A percentile compares a stretch with the other conserved stretches of the same genome.
Conservation (phyloP, 2,113 vertebrate genomes). For the Phocoena sinus region DNA sequence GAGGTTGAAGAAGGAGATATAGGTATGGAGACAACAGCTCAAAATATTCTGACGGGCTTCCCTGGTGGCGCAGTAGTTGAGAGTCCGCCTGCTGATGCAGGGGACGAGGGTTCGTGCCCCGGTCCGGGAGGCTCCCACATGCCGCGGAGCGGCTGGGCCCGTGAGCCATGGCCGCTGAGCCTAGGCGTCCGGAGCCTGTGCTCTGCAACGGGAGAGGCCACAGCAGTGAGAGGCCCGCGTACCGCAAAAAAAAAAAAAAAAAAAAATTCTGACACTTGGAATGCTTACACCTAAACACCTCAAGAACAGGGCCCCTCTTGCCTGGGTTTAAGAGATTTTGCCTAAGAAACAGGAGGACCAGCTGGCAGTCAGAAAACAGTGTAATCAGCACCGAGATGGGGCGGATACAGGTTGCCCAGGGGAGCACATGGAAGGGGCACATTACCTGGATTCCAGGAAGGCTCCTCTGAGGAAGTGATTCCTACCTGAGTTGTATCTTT, state of each 20-base stretch:
- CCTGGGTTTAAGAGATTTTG: not conserved
- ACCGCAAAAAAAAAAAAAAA: too few species aligned
- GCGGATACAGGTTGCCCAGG: not conserved
- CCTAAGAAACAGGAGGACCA: not conserved
- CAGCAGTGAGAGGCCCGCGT: too few species aligned
- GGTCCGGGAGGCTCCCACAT: too few species aligned
- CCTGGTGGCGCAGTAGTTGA: too few species aligned
- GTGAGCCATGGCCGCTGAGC: too few species aligned
- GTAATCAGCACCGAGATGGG: too few species aligned
- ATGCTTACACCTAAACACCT: not conserved
- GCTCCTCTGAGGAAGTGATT: not conserved
- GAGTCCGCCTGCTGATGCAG: too few species aligned
- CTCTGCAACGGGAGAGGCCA: too few species aligned
- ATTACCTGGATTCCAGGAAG: not conserved
- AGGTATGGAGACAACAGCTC: not conserved
- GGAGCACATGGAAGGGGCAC: not conserved
- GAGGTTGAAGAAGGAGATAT: not conserved
- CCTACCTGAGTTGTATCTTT: not conserved
- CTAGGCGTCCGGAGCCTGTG: too few species aligned
- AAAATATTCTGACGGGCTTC: not conserved
- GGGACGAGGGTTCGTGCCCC: too few species aligned
- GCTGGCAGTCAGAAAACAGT: not conserved
- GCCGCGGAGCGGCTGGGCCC: too few species aligned
- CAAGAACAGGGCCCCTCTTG: not conserved
- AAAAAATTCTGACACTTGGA: not conserved